These are phyloP conservation scores for Caenorhabditis sp. DNA, from an alignment of 2,888 invertebrate genomes.

Conservation along the genomic window DNA sequence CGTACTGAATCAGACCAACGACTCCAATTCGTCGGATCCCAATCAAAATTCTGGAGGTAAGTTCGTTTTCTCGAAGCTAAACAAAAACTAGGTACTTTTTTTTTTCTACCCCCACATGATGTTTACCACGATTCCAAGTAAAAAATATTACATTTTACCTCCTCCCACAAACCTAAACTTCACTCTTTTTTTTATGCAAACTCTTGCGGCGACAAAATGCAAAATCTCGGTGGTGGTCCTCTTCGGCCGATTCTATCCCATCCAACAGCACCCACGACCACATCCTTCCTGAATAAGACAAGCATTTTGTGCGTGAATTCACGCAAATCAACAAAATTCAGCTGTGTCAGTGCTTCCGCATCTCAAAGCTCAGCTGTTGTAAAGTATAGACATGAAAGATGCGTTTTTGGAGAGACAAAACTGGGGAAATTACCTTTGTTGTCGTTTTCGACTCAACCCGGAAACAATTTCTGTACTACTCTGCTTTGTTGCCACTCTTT, in stretches of 20 bases:
- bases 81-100: neutral
- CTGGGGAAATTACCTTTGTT: conserved; percentile 39
- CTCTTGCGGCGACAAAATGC: conserved; percentile 38
- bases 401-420: too few species aligned
- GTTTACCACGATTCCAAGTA: neutral
- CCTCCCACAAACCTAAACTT: conserved; percentile 31
- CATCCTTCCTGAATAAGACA: conserved; percentile 35
- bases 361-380: conserved; percentile 40
- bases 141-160: conserved; percentile 46
- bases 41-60: conserved; percentile 29
- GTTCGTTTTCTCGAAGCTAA: neutral
- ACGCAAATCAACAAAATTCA: conserved; percentile 38
- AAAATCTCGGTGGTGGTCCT: conserved; percentile 30
- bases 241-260: conserved; percentile 6
- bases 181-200: conserved; percentile 49
- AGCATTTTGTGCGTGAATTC: conserved; percentile 37
- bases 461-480: conserved; percentile 10
- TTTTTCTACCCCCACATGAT: conserved; percentile 1
- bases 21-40: conserved; percentile 37
- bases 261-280: neutral
- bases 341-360: conserved; percentile 6
- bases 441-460: conserved; percentile 14
- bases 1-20: conserved; percentile 20
- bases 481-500: conserved; percentile 24
- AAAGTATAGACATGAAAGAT: too few species aligned